Base-by-base conservation (phyloP, 2,113 vertebrate genomes). In the Mugil cephalus region DNA sequence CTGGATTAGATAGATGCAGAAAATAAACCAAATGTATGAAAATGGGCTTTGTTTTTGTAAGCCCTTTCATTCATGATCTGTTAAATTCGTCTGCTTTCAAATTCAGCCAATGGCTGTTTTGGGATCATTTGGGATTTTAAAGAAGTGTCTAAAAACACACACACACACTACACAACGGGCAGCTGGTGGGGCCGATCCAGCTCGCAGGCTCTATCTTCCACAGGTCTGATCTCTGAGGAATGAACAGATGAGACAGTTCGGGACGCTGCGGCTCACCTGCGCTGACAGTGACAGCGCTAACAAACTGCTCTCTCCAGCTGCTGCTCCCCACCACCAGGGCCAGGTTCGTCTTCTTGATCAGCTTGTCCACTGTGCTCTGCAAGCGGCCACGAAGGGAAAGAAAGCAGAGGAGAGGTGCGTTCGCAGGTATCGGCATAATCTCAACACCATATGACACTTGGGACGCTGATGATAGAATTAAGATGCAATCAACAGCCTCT, bases 281-380 rank as follows among this genome's bases (percentile, higher is more conserved):
- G 11, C 95, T 95, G 86, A 95, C 95, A 39, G 95, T 95, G 61
- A 95, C 94, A 1, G 95, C 95, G 1, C 92, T 95, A 64, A 95
- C 95, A 93, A 95, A 95, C 91, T 95, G 95, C 83, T 95, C 95
- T 55, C 94, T 91, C 95, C 95, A 95, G 87, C 94, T 95, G 86
- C 94, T 94, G 92, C 94, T 95, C 45, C 95, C 94, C 82, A 95
- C 95, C 69, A 95, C 95, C 84, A 95, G 88, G 30, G 95, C 94
- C 83, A 95, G 89, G 87, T 95, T 95, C 0, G 95, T 95, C 91
- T 95, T 95, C 87, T 95, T 95, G 50, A 95, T 95, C 85, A 95
- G 89, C 87, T 95, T 95, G 84, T 95, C 95, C 78, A 95, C 95
- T 0, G 94, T 95, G 89, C 92, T 95, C 95, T 95, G 85, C 40